Evolutionary conservation across 2,888 invertebrate species (phyloP), one percentile per base, ranked within the genome.

Genomic region (Odontothrips loti): DNA sequence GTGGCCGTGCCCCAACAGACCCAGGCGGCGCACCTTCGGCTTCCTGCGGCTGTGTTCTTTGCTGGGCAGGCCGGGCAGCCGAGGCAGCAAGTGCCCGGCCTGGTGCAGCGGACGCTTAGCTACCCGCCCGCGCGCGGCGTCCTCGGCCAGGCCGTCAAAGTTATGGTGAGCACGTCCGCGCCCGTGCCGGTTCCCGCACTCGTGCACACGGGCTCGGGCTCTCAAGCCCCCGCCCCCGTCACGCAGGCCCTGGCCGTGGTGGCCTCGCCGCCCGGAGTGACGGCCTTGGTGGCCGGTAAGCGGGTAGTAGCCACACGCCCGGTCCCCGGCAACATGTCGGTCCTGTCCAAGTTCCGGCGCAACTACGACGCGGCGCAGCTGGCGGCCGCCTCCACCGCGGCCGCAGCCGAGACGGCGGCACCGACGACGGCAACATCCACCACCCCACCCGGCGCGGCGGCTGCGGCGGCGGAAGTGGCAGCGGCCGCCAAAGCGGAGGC

Each of bases 41-140:
- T 43, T 6, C 34, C 34, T 75, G 68, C 68, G 68, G 68, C 68
- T 75, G 68, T 75, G 68, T 27, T 75, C 23, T 8, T 75, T 75
- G 68, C 68, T 75, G 68, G 68, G 68, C 68, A 10, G 27, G 27
- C 68, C 23, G 68, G 23, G 68, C 68, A 75, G 68, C 68, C 12
- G 11, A 75, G 68, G 68, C 68, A 23, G 68, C 68, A n/a, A 10
- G 27, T 75, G 68, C 68, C 68, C 23, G 10, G 23, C 23, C 68
- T 75, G 23, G 68, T 68, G 68, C 68, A 68, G 23, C n/a, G 68
- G 10, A 75, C 68, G 27, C 27, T 27, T 75, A 75, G 68, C 68
- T 23, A 12, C 23, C 68, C 68, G 23, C 27, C 68, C 1, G 68
- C 23, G 27, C 27, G 23, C 68, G 58, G 68, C 27, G 15, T 27